Evolutionary conservation across 2,113 vertebrate species (phyloP).

Genomic region (Crotalus tigris): DNA sequence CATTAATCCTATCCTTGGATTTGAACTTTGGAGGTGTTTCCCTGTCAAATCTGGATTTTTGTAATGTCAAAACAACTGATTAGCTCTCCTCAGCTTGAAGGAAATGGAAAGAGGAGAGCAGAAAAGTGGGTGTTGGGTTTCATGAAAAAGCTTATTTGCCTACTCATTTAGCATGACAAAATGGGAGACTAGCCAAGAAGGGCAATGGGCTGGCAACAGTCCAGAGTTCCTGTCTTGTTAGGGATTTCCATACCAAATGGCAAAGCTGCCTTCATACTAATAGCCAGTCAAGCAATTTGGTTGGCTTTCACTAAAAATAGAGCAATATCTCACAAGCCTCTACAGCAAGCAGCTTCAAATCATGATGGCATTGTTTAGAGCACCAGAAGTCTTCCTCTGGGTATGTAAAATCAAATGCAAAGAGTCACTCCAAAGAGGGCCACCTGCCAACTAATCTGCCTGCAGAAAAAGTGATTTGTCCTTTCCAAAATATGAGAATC

Average conservation of each 20-base stretch:
- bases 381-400: not conserved
- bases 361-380: not conserved
- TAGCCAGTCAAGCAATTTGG: conserved; percentile 30
- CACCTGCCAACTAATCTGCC: not conserved
- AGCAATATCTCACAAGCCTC: not conserved
- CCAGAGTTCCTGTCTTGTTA: conserved; percentile 59
- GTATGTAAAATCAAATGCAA: not conserved
- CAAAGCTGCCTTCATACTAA: conserved; percentile 11
- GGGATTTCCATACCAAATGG: conserved; percentile 51
- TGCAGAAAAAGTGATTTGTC: not conserved
- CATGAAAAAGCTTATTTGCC: conserved; percentile 70
- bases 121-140: conserved; percentile 65
- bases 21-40: conserved; percentile 65
- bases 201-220: conserved; percentile 45
- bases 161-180: conserved; percentile 60
- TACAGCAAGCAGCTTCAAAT: not conserved
- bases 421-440: not conserved
- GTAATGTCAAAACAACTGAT: conserved; percentile 71
- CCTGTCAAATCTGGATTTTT: conserved; percentile 58
- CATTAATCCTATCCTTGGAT: conserved; percentile 64
- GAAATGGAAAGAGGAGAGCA: conserved; percentile 59
- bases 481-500: not conserved
- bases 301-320: conserved; percentile 24
- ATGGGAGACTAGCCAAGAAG: conserved; percentile 65
- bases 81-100: conserved; percentile 59